phyloP scores from a whole-genome alignment of 2,113 vertebrate species.

The Orcinus orca region DNA sequence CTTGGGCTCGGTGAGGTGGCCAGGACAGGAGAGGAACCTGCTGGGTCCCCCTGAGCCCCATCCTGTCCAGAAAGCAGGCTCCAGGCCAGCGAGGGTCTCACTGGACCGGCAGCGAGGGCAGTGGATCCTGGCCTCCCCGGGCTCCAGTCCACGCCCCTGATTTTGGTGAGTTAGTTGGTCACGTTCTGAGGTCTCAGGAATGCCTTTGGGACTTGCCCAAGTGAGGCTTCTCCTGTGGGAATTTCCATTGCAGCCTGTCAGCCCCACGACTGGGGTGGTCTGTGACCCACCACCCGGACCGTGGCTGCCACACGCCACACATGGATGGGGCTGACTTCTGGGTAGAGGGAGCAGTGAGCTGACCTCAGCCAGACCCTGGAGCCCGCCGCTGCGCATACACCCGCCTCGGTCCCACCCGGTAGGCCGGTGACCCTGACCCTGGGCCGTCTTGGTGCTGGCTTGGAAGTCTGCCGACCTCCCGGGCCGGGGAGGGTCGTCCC shows the following conservation, averaged over 20 bases:
- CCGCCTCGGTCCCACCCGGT: not conserved
- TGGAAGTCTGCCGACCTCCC: fast-evolving
- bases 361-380: not conserved
- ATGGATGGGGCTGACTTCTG: not conserved
- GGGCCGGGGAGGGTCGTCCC: not conserved
- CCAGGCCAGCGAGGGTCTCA: not conserved
- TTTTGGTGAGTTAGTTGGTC: not conserved
- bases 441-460: not conserved
- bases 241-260: not conserved
- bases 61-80: not conserved
- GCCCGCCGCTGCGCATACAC: not conserved
- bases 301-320: fast-evolving
- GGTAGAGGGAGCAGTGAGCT: not conserved
- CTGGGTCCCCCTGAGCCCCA: fast-evolving
- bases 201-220: fast-evolving
- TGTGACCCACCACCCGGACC: fast-evolving
- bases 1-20: not conserved
- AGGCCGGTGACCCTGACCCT: not conserved
- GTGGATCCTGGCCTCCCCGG: not conserved
- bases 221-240: not conserved
- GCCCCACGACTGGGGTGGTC: fast-evolving
- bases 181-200: fast-evolving
- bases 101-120: fast-evolving
- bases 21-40: not conserved
- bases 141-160: fast-evolving